These are phyloP conservation scores for Oxycera nigricornis DNA, from an alignment of 2,888 invertebrate genomes.

Conservation along the genomic window DNA sequence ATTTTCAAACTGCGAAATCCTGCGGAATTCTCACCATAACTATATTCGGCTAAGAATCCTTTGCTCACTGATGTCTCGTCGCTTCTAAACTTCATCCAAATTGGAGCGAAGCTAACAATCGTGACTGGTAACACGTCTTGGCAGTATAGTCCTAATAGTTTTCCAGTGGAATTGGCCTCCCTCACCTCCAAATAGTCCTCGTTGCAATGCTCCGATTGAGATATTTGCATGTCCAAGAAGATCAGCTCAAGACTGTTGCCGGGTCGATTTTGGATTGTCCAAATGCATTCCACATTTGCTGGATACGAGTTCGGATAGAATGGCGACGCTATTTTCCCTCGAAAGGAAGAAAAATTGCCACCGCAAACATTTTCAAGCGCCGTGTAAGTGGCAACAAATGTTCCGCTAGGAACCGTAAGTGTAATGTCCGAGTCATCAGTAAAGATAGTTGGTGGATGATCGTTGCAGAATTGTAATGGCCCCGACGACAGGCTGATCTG, in stretches of 20 bases:
- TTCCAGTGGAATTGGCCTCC: constrained; percentile 69
- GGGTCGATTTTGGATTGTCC: constrained; percentile 70
- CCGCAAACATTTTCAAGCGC: constrained; percentile 71
- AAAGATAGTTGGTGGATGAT: constrained; percentile 67
- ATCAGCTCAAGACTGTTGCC: constrained; percentile 75
- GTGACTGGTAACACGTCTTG: constrained; percentile 67
- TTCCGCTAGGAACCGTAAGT: constrained; percentile 15
- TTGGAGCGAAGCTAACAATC: constrained; percentile 64
- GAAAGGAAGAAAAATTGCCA: constrained; percentile 67
- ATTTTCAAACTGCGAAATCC: neutral
- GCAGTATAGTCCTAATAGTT: constrained; percentile 77
- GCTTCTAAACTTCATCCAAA: constrained; percentile 84
- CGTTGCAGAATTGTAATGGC: constrained; percentile 64
- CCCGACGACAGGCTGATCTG: constrained; percentile 1
- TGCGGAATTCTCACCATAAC: constrained; percentile 64
- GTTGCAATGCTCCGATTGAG: constrained; percentile 76
- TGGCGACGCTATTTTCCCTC: constrained; percentile 74
- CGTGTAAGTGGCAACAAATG: constrained; percentile 62
- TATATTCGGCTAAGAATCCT: constrained; percentile 81
- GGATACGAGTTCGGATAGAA: constrained; percentile 76
- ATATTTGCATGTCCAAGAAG: constrained; percentile 74
- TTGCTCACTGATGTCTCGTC: constrained; percentile 63
- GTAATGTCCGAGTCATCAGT: neutral
- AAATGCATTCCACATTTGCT: constrained; percentile 73
- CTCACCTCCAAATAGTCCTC: constrained; percentile 87